A percentile compares a stretch with the other conserved stretches of the same genome.
phyloP scores from a whole-genome alignment of 2,797 vertebrate species.

The Gobionotothen gibberifrons region DNA sequence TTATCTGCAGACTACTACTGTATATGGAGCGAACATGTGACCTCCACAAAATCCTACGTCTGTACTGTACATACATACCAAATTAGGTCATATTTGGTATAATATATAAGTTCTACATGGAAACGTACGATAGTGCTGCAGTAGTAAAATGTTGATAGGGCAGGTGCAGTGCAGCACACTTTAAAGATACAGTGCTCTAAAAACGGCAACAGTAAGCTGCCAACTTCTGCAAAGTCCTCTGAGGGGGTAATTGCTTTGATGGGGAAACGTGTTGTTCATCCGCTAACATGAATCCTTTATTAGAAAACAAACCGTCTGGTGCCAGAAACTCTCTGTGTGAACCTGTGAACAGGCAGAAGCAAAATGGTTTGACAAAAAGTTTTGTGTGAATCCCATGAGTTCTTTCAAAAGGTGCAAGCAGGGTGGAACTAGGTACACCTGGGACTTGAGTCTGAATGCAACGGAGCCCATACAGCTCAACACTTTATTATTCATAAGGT shows the following conservation, averaged over 20 bases:
- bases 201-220: slow-evolving; percentile 15
- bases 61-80: too few relatives aligned
- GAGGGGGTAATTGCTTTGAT: slow-evolving; percentile 13
- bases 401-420: slow-evolving; percentile 2
- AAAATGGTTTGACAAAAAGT: slow-evolving; percentile 13
- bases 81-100: too few relatives aligned
- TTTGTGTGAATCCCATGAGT: slow-evolving; percentile 4
- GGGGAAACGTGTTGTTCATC: slow-evolving; percentile 23
- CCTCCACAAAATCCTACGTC: too few relatives aligned
- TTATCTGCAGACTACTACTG: too few relatives aligned
- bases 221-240: slow-evolving; percentile 19
- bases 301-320: slow-evolving; percentile 32
- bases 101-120: neutral
- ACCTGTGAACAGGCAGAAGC: neutral
- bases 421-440: slow-evolving; percentile 7
- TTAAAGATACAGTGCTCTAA: slow-evolving; percentile 1
- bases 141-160: slow-evolving; percentile 2
- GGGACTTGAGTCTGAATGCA: slow-evolving; percentile 1
- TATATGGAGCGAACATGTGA: too few relatives aligned
- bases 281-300: slow-evolving; percentile 35
- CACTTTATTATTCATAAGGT: neutral
- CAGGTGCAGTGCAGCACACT: slow-evolving; percentile 3
- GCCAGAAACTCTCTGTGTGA: slow-evolving; percentile 17
- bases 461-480: neutral
- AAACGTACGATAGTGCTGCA: neutral